Conservation (phyloP, 2,888 invertebrate genomes). For the Lasioglossum zephyrum region DNA sequence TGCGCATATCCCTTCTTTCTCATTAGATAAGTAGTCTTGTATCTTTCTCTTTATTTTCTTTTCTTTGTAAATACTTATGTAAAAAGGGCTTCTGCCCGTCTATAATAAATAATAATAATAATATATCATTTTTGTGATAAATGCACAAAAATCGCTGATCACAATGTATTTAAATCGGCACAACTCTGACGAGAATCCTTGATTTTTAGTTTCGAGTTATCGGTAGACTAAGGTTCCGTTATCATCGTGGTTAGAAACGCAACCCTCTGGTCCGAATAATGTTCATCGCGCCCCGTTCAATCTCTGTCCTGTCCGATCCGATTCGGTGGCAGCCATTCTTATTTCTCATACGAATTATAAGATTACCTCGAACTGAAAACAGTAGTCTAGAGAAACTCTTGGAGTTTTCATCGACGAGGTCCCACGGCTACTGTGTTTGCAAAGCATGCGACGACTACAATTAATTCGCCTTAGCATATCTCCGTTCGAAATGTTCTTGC, state of each 20-base stretch:
- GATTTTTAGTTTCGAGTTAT: background rate
- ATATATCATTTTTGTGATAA: too few species aligned
- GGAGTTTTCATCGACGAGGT: background rate
- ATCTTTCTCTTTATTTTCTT: too few species aligned
- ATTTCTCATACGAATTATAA: background rate
- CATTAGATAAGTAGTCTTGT: too few species aligned
- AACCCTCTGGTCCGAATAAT: background rate
- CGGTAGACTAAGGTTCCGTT: background rate
- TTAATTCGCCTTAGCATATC: background rate
- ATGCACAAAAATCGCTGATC: too few species aligned
- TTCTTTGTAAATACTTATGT: too few species aligned
- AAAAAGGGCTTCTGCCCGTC: too few species aligned
- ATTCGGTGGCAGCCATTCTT: background rate
- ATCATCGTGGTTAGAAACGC: background rate
- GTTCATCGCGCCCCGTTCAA: background rate
- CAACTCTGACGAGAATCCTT: background rate
- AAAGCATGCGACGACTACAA: constrained; percentile 2
- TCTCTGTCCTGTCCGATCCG: constrained; percentile 5
- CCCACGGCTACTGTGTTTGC: background rate
- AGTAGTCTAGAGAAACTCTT: background rate
- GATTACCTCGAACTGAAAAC: background rate
- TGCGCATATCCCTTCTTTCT: too few species aligned
- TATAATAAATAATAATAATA: too few species aligned
- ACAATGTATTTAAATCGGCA: too few species aligned
- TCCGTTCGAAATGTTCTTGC: background rate